Evolutionary conservation across 2,113 vertebrate genomes (phyloP).

Genomic region (Periophthalmus modestus): DNA sequence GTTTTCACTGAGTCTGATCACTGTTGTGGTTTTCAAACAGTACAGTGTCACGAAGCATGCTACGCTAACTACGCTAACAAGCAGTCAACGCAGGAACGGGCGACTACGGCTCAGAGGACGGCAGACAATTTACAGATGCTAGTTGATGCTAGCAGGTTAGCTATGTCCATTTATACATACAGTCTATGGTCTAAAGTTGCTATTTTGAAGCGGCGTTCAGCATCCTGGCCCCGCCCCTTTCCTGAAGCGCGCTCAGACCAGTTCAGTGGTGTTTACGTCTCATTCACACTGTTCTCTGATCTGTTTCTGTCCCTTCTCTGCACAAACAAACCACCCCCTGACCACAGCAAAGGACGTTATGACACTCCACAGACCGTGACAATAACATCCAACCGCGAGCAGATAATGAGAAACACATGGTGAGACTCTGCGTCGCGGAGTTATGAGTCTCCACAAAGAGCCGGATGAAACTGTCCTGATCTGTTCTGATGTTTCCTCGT

Average conservation of each 20-base stretch:
- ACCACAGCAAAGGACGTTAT: slow-evolving; percentile 37
- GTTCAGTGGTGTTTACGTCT: no score
- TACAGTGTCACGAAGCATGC: no score
- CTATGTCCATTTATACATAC: no score
- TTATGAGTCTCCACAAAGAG: slow-evolving; percentile 18
- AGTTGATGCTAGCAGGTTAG: no score
- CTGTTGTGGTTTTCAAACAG: no score
- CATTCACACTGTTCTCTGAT: background rate
- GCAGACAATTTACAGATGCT: no score
- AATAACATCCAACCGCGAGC: slow-evolving; percentile 27
- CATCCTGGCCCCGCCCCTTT: slow-evolving; percentile 3
- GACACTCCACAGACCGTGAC: slow-evolving; percentile 52
- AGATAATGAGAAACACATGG: slow-evolving; percentile 53
- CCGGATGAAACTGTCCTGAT: no score
- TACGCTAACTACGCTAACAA: no score
- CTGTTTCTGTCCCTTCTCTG: slow-evolving; percentile 20
- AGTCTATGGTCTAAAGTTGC: background rate
- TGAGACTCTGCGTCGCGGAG: slow-evolving; percentile 14
- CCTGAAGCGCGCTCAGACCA: background rate
- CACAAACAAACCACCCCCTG: slow-evolving; percentile 20
- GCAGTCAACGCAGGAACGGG: no score
- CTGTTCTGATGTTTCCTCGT: no score
- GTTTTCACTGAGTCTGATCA: no score
- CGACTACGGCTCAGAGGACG: no score
- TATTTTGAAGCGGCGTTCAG: slow-evolving; percentile 19